Percentiles rank a stretch among this genome's conserved stretches.
Evolutionary conservation across 1,140 invertebrate species (phyloP).

Genomic region (Trypoxylus dichotomus): DNA sequence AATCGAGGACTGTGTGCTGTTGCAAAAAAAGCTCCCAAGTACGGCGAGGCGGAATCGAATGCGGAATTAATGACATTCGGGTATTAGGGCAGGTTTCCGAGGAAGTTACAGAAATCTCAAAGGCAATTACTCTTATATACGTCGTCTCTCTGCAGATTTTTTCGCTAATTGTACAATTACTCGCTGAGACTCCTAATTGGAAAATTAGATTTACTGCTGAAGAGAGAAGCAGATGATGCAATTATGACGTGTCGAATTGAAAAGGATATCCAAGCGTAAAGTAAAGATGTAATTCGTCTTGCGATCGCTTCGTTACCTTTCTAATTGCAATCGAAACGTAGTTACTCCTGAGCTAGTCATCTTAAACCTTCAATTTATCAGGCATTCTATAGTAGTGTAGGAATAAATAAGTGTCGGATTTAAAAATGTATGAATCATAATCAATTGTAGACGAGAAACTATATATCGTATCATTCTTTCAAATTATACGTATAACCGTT

Average conservation of each 20-base stretch:
- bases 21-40: neutral
- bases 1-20: neutral
- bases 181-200: slow-evolving; percentile 7
- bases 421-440: no score
- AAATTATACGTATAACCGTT: no score
- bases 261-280: neutral
- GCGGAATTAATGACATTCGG: slow-evolving; percentile 20
- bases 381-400: no score
- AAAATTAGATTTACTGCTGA: neutral
- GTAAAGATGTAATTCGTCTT: neutral
- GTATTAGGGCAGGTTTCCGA: neutral
- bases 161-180: slow-evolving; percentile 13
- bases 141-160: neutral
- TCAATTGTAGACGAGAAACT: no score
- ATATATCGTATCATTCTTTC: no score
- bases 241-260: slow-evolving; percentile 15
- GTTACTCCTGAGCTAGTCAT: no score
- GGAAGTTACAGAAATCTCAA: neutral
- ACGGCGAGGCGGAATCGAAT: neutral
- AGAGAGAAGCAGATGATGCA: neutral
- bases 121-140: slow-evolving; percentile 2
- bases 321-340: no score
- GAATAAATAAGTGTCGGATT: no score
- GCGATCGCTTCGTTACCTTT: neutral
- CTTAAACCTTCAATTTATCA: no score